Percentiles rank a stretch among this genome's conserved stretches.
phyloP scores from a whole-genome alignment of 2,797 vertebrate genomes.

The Molossus molossus region DNA sequence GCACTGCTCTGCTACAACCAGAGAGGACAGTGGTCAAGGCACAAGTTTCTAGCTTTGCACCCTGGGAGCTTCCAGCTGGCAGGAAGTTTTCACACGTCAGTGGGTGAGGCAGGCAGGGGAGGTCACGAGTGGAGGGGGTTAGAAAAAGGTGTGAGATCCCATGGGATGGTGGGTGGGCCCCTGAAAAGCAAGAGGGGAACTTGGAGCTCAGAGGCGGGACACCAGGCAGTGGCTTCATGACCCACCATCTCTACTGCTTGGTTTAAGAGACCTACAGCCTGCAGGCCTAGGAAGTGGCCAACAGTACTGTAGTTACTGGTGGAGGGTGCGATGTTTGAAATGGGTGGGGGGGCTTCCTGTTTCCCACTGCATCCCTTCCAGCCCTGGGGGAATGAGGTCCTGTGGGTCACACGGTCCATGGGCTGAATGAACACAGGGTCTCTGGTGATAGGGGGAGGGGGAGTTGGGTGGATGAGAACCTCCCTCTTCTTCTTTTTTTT shows the following conservation, averaged over 20 bases:
- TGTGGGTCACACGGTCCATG: not conserved
- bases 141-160: not conserved
- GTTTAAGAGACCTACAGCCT: not conserved
- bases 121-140: not conserved
- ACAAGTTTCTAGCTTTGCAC: not conserved
- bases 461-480: not conserved
- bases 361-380: not conserved
- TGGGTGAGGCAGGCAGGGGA: not conserved
- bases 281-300: not conserved
- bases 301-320: not conserved
- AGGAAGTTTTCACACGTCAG: not conserved
- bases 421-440: not conserved
- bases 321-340: not conserved
- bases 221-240: not conserved
- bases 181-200: not conserved
- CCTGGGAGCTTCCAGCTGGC: slow-evolving; percentile 27
- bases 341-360: not conserved
- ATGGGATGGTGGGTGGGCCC: not conserved
- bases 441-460: not conserved
- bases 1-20: not conserved
- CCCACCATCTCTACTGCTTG: not conserved
- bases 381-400: not conserved
- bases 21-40: not conserved
- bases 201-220: slow-evolving; percentile 11
- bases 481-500: not conserved